A percentile compares a stretch with the other conserved stretches of the same genome.
Conservation (phyloP, 2,888 invertebrate genomes). For the Oscheius myriophilus region DNA sequence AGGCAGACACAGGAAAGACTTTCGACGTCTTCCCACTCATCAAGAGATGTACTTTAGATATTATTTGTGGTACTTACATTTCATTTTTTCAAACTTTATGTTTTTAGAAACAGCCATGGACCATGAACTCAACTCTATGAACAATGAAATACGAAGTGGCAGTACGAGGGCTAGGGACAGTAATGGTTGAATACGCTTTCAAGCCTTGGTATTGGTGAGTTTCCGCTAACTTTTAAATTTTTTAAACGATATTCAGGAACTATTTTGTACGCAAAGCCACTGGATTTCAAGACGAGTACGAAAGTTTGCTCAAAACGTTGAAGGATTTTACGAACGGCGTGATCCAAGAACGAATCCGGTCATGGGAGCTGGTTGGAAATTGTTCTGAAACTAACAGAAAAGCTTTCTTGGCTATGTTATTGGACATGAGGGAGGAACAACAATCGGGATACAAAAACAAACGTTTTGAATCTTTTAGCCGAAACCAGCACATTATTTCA, state of each 20-base stretch:
- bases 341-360: not conserved
- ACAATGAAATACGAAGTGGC: constrained; percentile 57
- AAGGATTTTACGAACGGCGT: not conserved
- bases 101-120: constrained; percentile 67
- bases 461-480: no score
- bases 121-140: constrained; percentile 57
- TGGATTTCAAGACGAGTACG: not conserved
- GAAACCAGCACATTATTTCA: no score
- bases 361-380: not conserved
- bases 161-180: constrained; percentile 43
- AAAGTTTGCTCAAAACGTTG: not conserved
- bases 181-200: constrained; percentile 1
- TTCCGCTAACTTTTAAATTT: no score
- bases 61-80: constrained; percentile 69
- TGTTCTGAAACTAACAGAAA: not conserved
- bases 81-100: no score
- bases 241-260: not conserved
- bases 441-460: no score
- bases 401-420: constrained; percentile 74
- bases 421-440: constrained; percentile 71
- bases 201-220: constrained; percentile 17
- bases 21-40: constrained; percentile 74
- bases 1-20: constrained; percentile 56
- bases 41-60: constrained; percentile 75
- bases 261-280: not conserved